A percentile compares a stretch with the other conserved stretches of the same genome.
These are phyloP conservation scores for Boloria euphrosyne DNA, from an alignment of 2,888 invertebrate species.

Conservation along the genomic window DNA sequence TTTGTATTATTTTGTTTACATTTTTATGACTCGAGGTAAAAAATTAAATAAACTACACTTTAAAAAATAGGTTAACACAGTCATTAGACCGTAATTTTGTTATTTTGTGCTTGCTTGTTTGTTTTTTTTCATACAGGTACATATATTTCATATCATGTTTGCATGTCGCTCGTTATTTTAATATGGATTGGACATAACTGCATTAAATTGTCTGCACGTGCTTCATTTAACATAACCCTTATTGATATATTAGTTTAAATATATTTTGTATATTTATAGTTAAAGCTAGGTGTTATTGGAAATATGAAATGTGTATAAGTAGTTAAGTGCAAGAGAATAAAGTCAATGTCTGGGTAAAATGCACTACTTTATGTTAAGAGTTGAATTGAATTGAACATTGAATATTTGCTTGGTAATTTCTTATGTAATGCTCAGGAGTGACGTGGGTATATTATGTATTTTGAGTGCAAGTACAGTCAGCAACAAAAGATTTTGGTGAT, in stretches of 20 bases:
- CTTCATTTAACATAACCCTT: background rate
- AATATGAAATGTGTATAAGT: background rate
- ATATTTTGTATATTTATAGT: background rate
- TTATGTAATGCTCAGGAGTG: background rate
- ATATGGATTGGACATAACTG: background rate
- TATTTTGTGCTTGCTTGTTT: conserved; percentile 1
- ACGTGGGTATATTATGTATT: background rate
- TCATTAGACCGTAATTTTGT: conserved; percentile 3
- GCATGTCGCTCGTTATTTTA: conserved; percentile 4
- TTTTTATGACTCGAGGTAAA: no score
- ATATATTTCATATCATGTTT: background rate
- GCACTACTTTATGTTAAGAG: background rate
- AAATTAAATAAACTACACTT: no score
- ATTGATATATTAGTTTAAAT: background rate
- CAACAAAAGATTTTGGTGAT: background rate
- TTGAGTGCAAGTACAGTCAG: conserved; percentile 5
- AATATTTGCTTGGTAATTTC: background rate
- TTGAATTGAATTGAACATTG: background rate
- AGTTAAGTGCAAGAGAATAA: background rate
- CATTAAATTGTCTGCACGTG: conserved; percentile 1
- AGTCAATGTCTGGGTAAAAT: background rate
- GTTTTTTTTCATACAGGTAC: background rate
- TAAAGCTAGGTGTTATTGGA: background rate
- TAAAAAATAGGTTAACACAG: conserved; percentile 12
- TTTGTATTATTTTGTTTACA: no score